Evolutionary conservation across 2,888 invertebrate genomes (phyloP).

Genomic region (Sipha maydis): DNA sequence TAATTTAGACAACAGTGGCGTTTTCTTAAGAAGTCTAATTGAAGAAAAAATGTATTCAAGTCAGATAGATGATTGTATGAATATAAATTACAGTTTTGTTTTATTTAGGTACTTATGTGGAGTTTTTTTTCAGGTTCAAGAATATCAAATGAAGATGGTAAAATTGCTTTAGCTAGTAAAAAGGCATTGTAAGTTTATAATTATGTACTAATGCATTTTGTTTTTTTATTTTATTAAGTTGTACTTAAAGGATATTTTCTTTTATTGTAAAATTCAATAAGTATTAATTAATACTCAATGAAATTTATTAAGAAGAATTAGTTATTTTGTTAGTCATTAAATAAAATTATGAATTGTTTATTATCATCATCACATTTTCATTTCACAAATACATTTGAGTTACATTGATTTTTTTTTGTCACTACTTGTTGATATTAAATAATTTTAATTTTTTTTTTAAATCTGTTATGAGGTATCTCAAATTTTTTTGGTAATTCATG

Average conservation of each 20-base stretch:
- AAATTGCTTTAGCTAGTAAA: constrained; percentile 25
- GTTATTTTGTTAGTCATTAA: too few relatives aligned
- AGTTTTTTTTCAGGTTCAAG: constrained; percentile 15
- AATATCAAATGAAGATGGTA: constrained; percentile 23
- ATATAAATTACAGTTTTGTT: background rate
- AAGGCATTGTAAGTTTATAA: constrained; percentile 44
- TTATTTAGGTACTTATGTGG: background rate
- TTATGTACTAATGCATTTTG: background rate
- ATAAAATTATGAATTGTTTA: too few relatives aligned
- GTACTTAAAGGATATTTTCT: background rate
- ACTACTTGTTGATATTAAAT: too few relatives aligned
- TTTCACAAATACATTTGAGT: too few relatives aligned
- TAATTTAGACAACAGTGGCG: constrained; percentile 37
- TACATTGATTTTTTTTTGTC: too few relatives aligned
- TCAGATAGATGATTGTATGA: constrained; percentile 30
- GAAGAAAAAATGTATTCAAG: constrained; percentile 49
- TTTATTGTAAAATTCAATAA: too few relatives aligned
- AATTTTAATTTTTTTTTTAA: too few relatives aligned
- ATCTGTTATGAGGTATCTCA: too few relatives aligned
- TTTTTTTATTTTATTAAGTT: background rate
- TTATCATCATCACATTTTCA: too few relatives aligned
- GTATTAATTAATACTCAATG: too few relatives aligned
- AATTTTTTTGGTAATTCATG: too few relatives aligned
- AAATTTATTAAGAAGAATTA: too few relatives aligned
- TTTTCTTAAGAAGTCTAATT: constrained; percentile 51